Evolutionary conservation across 2,797 vertebrate species (phyloP).

Genomic region (Limosa lapponica): DNA sequence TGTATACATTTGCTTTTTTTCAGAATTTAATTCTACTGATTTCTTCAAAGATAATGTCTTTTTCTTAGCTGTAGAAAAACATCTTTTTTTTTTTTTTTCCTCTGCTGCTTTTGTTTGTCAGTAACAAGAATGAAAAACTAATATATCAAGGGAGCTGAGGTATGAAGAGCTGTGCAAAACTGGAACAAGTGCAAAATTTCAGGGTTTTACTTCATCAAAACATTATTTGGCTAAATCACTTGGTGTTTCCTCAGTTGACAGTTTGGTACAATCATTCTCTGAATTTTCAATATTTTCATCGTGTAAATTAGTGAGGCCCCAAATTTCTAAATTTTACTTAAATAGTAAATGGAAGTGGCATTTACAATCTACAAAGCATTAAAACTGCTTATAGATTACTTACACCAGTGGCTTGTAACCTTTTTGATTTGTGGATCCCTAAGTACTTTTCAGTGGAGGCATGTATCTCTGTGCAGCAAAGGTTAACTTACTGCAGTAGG

Average conservation of each 20-base stretch:
- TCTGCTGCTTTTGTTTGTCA: background rate
- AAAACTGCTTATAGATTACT: constrained; percentile 24
- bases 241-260: background rate
- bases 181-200: background rate
- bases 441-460: constrained; percentile 27
- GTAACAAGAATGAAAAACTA: background rate
- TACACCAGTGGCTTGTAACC: constrained; percentile 27
- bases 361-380: constrained; percentile 25
- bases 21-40: constrained; percentile 68
- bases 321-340: constrained; percentile 2
- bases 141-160: background rate
- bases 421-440: constrained; percentile 57
- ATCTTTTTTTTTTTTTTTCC: background rate
- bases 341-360: background rate
- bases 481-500: constrained; percentile 44
- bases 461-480: constrained; percentile 16
- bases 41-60: constrained; percentile 45
- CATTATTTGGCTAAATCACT: background rate
- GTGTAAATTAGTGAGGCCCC: background rate
- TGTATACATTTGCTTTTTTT: constrained; percentile 38
- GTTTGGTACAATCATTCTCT: background rate
- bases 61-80: background rate
- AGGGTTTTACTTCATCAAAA: background rate
- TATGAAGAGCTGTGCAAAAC: background rate
- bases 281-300: constrained; percentile 21